Conservation (phyloP, 2,113 vertebrate species). For the Rhabdomys dilectus region DNA sequence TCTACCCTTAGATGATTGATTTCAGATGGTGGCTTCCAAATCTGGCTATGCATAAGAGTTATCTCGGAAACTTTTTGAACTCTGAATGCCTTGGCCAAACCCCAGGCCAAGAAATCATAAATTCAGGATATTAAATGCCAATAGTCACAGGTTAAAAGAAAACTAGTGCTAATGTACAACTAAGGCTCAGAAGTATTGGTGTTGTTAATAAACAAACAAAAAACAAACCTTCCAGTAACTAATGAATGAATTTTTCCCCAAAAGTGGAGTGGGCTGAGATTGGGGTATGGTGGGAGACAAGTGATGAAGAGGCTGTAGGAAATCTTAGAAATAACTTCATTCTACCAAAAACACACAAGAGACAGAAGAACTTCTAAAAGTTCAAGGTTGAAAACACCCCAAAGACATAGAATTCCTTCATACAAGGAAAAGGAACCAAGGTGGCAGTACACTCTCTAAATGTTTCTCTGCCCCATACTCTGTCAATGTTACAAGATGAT, state of each 20-base stretch:
- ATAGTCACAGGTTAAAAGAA: not conserved
- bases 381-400: conserved; percentile 19
- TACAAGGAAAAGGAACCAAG: conserved; percentile 13
- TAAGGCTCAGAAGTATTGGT: not conserved
- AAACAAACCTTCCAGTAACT: not conserved
- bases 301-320: not conserved
- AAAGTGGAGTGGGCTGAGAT: not conserved
- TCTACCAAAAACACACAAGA: not conserved
- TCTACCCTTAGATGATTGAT: conserved; percentile 27
- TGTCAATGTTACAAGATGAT: not conserved
- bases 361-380: conserved; percentile 18
- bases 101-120: conserved; percentile 38
- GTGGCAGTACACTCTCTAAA: not conserved
- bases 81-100: conserved; percentile 5
- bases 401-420: not conserved
- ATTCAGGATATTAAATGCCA: not conserved
- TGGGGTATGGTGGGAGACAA: not conserved
- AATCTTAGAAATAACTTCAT: not conserved
- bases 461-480: too few relatives aligned
- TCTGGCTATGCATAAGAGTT: not conserved
- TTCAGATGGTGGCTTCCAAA: conserved; percentile 45
- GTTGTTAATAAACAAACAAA: not conserved
- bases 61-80: conserved; percentile 43
- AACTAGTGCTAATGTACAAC: not conserved
- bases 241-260: conserved; percentile 13